Evolutionary conservation across 2,888 invertebrate species (phyloP).

Genomic region (Drosophila borealis): DNA sequence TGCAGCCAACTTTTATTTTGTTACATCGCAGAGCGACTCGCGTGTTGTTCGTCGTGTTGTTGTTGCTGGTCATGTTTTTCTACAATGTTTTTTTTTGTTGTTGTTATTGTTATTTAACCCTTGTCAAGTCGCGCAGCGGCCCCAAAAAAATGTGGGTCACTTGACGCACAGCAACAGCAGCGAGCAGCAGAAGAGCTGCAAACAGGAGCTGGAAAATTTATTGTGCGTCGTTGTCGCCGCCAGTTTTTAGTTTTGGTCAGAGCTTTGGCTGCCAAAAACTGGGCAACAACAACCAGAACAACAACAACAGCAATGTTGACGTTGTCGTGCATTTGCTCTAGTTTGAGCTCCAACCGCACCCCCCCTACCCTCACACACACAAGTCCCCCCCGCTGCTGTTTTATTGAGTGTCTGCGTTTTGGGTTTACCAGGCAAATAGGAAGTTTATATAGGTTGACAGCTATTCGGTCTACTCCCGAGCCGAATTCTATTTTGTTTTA

Average conservation of each 20-base stretch:
- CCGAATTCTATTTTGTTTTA: slow-evolving; percentile 64
- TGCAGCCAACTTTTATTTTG: slow-evolving; percentile 55
- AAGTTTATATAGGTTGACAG: slow-evolving; percentile 24
- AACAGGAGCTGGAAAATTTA: slow-evolving; percentile 62
- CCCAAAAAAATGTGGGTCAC: slow-evolving; percentile 72
- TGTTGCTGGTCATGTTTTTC: slow-evolving; percentile 56
- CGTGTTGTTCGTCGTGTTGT: slow-evolving; percentile 46
- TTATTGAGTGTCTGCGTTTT: slow-evolving; percentile 21
- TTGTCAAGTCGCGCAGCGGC: slow-evolving; percentile 70
- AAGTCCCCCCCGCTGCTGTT: not conserved
- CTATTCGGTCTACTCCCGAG: slow-evolving; percentile 13
- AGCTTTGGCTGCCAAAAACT: slow-evolving; percentile 50
- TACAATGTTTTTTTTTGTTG: slow-evolving; percentile 24
- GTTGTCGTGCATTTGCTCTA: slow-evolving; percentile 76
- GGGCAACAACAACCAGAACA: slow-evolving; percentile 28
- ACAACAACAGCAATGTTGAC: slow-evolving; percentile 48
- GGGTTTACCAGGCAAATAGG: slow-evolving; percentile 1
- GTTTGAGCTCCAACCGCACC: slow-evolving; percentile 32
- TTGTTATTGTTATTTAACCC: slow-evolving; percentile 72
- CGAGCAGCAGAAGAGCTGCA: slow-evolving; percentile 27
- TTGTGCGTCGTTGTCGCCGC: slow-evolving; percentile 66
- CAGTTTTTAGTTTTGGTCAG: slow-evolving; percentile 65
- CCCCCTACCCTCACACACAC: slow-evolving; percentile 1
- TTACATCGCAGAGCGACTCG: slow-evolving; percentile 34
- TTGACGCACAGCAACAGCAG: slow-evolving; percentile 61